Evolutionary conservation across 2,113 vertebrate species (phyloP).

Genomic region (Peucedramus taeniatus): DNA sequence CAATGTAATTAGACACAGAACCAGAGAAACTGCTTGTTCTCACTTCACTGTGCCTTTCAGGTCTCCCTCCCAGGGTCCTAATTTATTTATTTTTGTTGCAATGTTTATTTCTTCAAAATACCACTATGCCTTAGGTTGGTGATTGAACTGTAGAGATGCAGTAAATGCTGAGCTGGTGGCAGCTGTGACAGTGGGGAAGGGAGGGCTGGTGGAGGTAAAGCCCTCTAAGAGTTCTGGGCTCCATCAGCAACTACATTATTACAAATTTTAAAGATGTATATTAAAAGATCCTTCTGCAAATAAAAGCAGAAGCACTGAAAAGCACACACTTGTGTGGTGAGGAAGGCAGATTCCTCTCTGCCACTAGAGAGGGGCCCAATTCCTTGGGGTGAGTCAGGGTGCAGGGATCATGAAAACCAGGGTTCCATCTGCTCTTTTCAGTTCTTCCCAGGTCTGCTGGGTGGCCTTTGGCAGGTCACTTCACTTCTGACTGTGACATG

Average conservation of each 20-base stretch:
- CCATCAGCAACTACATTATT: background rate
- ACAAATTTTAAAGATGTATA: background rate
- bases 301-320: background rate
- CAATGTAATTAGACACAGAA: constrained; percentile 24
- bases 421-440: background rate
- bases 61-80: background rate
- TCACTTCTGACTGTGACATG: background rate
- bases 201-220: background rate
- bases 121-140: background rate
- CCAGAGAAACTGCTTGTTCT: background rate
- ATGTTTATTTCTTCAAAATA: background rate
- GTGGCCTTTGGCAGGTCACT: background rate
- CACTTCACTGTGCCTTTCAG: constrained; percentile 20
- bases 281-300: background rate
- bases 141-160: background rate
- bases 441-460: background rate
- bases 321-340: background rate
- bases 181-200: background rate
- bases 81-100: constrained; percentile 32
- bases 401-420: background rate
- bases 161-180: background rate
- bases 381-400: background rate
- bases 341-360: background rate
- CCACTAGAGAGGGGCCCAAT: accelerated
- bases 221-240: background rate